These are phyloP conservation scores for Synanthedon andrenaeformis DNA, from an alignment of 2,888 invertebrate genomes.

Conservation along the genomic window DNA sequence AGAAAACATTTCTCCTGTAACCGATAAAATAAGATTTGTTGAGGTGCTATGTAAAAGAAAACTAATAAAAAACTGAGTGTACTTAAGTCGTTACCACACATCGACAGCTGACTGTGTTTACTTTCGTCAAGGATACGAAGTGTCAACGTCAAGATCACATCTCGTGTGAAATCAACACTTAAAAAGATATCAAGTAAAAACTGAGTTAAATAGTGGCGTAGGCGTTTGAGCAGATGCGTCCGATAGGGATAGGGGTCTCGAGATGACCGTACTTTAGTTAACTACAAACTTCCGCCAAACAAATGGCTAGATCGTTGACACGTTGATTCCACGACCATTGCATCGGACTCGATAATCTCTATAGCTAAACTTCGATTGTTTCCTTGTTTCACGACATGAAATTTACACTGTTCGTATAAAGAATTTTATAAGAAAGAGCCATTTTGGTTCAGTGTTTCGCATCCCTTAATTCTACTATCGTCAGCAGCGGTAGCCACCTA, in stretches of 20 bases:
- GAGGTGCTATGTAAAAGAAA: too few relatives aligned
- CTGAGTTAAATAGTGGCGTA: constrained; percentile 29
- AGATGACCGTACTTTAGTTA: constrained; percentile 59
- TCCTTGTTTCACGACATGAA: too few relatives aligned
- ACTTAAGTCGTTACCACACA: constrained; percentile 12
- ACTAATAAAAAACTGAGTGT: constrained; percentile 3
- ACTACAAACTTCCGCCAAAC: constrained; percentile 58
- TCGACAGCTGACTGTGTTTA: constrained; percentile 32
- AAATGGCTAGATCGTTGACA: constrained; percentile 32
- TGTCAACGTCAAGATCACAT: constrained; percentile 25
- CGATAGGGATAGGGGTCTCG: constrained; percentile 26
- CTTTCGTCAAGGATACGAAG: constrained; percentile 29
- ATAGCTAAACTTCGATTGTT: too few relatives aligned
- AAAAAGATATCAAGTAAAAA: constrained; percentile 45
- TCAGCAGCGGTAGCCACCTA: too few relatives aligned
- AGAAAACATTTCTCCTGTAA: too few relatives aligned
- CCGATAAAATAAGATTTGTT: too few relatives aligned
- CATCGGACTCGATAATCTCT: neutral
- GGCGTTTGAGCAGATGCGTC: constrained; percentile 38
- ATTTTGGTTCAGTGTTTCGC: too few relatives aligned
- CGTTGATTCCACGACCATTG: constrained; percentile 9
- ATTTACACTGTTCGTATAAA: too few relatives aligned
- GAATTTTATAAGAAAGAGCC: too few relatives aligned
- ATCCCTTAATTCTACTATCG: too few relatives aligned
- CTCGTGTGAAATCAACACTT: constrained; percentile 49